A percentile compares a stretch with the other conserved stretches of the same genome.
These are phyloP conservation scores for Oreochromis niloticus DNA, from an alignment of 2,113 vertebrate genomes.

Conservation along the genomic window DNA sequence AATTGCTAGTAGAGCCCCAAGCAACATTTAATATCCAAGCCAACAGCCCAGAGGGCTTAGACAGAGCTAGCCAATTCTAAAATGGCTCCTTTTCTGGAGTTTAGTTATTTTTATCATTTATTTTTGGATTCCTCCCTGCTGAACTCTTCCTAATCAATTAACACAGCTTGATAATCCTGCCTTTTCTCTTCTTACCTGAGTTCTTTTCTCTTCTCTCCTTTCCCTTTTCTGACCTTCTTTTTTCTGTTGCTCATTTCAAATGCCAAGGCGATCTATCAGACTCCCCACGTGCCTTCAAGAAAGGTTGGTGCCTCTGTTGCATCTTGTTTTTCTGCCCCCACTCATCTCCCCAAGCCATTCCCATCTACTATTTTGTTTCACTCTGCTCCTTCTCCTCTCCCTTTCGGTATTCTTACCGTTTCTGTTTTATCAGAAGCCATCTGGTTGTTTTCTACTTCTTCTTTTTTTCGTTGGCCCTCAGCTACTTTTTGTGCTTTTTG, in stretches of 20 bases:
- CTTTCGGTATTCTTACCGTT: neutral
- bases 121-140: constrained; percentile 43
- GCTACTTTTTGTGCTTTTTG: constrained; percentile 2
- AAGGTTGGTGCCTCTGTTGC: constrained; percentile 92
- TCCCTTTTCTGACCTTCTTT: constrained; percentile 58
- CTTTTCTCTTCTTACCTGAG: constrained; percentile 64
- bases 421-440: constrained; percentile 27
- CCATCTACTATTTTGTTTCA: constrained; percentile 23
- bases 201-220: constrained; percentile 59
- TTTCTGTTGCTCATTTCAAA: constrained; percentile 67
- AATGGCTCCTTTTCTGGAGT: constrained; percentile 14
- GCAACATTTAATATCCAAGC: constrained; percentile 21
- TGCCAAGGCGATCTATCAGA: constrained; percentile 91
- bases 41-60: constrained; percentile 22
- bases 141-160: constrained; percentile 50
- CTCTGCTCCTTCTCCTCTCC: neutral
- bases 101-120: constrained; percentile 19
- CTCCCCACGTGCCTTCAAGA: constrained; percentile 94
- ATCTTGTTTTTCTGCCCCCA: constrained; percentile 37
- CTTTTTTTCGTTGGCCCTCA: neutral
- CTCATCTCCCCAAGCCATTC: constrained; percentile 7
- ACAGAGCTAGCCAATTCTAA: constrained; percentile 18
- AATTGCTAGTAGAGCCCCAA: constrained; percentile 21
- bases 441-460: neutral
- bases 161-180: constrained; percentile 67